Evolutionary conservation across 2,888 invertebrate genomes (phyloP).

Genomic region (Rhopalosiphum nymphaeae): DNA sequence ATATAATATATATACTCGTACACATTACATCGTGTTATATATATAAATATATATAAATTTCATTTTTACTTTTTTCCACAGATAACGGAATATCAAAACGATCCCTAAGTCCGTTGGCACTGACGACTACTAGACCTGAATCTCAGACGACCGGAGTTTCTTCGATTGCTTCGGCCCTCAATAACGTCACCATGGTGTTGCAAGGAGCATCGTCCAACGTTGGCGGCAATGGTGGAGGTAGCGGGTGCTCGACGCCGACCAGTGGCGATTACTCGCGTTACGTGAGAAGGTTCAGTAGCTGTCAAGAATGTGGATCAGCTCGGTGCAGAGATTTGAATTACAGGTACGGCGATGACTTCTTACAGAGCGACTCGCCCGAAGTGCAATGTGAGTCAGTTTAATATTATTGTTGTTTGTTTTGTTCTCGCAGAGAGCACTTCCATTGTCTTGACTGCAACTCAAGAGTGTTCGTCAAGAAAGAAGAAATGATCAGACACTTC

Average conservation of each 20-base stretch:
- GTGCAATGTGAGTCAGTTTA: neutral
- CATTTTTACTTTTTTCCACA: conserved; percentile 10
- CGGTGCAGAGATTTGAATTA: conserved; percentile 91
- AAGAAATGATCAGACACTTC: conserved; percentile 98
- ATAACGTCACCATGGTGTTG: conserved; percentile 42
- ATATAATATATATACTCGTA: neutral
- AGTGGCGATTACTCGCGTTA: conserved; percentile 87
- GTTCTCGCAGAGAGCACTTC: conserved; percentile 84
- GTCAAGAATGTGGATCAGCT: conserved; percentile 85
- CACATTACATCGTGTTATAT: neutral
- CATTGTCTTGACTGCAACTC: conserved; percentile 87
- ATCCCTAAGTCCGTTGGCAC: conserved; percentile 56
- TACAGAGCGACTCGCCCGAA: neutral
- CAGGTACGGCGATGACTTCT: conserved; percentile 70
- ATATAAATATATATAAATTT: conserved; percentile 3
- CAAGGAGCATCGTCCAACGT: conserved; percentile 4
- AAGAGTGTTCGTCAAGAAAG: conserved; percentile 95
- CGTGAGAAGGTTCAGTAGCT: conserved; percentile 86
- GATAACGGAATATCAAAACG: conserved; percentile 60
- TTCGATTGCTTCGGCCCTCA: conserved; percentile 51
- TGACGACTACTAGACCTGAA: conserved; percentile 45
- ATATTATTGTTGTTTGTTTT: conserved; percentile 36
- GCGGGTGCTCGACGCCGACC: conserved; percentile 67
- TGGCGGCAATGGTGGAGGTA: neutral
- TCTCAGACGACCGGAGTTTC: conserved; percentile 31